Evolutionary conservation across 1,140 invertebrate species (phyloP), one percentile per base, ranked within the genome.

Genomic region (Cryptotermes secundus): DNA sequence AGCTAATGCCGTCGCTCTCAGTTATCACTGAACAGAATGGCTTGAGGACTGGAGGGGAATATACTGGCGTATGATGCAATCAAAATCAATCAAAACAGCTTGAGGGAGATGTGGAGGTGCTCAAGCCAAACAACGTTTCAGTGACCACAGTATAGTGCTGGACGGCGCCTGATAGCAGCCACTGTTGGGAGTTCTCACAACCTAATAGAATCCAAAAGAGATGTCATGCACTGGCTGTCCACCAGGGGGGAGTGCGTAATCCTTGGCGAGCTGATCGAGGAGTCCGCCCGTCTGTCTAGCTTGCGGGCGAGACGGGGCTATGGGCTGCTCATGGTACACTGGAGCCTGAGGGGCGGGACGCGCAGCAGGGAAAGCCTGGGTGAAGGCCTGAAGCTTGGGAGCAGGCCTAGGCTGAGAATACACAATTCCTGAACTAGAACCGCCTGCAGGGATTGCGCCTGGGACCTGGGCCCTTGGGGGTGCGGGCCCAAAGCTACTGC

Each of bases 261-360:
- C 95, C 87, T 94, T 93, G 34, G 95, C 93, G n/a, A 96, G 91
- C 87, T 96, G 94, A 87, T 96, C 95, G 31, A 96, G 90, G 87
- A 96, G 92, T n/a, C 95, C 93, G 72, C 92, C 92, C 38, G 38
- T 45, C 24, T 79, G 72, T 24, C 84, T 24, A 14, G 81, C n/a
- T 16, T 81, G 80, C 12, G 79, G 53, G 14, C 79, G 34, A n/a
- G 45, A 34, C 14, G 83, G 83, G 88, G 45, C 87, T 31, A 72
- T 72, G 26, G 59, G 59, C 87, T 87, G 90, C 88, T 83, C 88
- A 49, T 45, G 82, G 34, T 42, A 38, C 36, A 42, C 36, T 12
- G 42, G 34, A 87, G 84, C 86, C 89, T 7, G 42, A 4, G 84
- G 84, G 42, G 65, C 36, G 65, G 80, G 84, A 31, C 42, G 36